Evolutionary conservation across 1,140 invertebrate genomes (phyloP).

Genomic region (Callitettix versicolor): DNA sequence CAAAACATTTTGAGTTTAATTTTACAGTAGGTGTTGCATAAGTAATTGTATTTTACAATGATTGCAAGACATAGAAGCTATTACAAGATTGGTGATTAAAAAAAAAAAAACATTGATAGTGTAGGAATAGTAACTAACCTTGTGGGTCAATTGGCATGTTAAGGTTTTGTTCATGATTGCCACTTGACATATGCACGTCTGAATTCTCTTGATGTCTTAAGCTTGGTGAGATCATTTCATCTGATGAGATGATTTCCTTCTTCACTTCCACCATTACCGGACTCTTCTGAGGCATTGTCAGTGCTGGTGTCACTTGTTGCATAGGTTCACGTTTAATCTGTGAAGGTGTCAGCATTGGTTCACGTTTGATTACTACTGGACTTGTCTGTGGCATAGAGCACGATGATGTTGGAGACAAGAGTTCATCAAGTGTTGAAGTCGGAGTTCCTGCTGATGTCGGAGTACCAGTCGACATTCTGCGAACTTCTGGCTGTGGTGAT

Average conservation of each 20-base stretch:
- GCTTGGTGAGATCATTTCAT: conserved; percentile 37
- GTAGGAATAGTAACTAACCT: neutral
- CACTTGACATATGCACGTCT: conserved; percentile 5
- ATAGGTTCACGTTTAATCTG: conserved; percentile 14
- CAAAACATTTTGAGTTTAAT: too few relatives aligned
- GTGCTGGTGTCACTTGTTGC: conserved; percentile 13
- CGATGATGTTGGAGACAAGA: conserved; percentile 16
- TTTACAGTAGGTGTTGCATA: too few relatives aligned
- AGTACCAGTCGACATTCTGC: conserved; percentile 5
- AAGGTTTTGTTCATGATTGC: neutral
- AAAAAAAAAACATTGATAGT: neutral
- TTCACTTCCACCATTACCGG: conserved; percentile 32
- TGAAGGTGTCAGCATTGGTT: conserved; percentile 18
- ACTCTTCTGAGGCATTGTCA: too few relatives aligned
- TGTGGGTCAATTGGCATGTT: conserved; percentile 9
- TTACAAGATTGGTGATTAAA: too few relatives aligned
- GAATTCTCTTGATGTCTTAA: conserved; percentile 10
- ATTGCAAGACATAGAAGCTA: too few relatives aligned
- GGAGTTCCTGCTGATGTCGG: too few relatives aligned
- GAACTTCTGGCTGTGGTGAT: conserved; percentile 9
- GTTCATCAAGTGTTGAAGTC: conserved; percentile 17
- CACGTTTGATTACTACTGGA: conserved; percentile 13
- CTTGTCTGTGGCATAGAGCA: conserved; percentile 7
- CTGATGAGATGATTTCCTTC: conserved; percentile 40
- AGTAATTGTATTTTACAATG: too few relatives aligned